Base-by-base conservation (phyloP, 1,140 invertebrate species). In the Lutraria rhynchaena region DNA sequence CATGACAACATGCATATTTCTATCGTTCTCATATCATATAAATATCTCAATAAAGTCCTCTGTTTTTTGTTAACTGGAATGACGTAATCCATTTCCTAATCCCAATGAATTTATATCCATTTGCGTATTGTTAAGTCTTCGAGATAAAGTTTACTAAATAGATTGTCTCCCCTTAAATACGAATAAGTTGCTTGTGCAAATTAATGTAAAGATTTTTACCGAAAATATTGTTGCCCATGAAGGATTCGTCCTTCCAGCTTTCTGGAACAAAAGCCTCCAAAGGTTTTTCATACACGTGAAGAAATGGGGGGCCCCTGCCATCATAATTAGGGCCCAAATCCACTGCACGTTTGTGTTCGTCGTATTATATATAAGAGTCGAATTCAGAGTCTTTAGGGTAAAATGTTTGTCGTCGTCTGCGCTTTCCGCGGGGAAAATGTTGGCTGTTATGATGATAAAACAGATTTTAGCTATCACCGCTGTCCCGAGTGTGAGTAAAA, bases 281-380 rank as follows among this genome's bases (percentile, higher is more conserved):
- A 84, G 24, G 35, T 55, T 46, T 22, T 65, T 58, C 13, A 84
- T 7, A 1, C 71, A 69, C 4, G 57, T 69, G 67, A 85, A 85
- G 17, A 83, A 22, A 53, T 85, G 85, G 0, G 86, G 86, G 5
- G 82, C 75, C 27, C 74, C 77, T 19, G 85, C 76, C 63, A 77
- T 80, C 29, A 87, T 33, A 31, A 85, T 73, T 11, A 87, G 27
- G 24, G 81, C 74, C 86, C 86, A 87, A 5, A 87, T 71, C 86
- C 86, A 87, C 22, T 81, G 60, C 3, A 84, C 82, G 41, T 87
- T 63, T 27, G 67, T 83, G 5, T 37, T 1, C 9, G 35, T 24
- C 15, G 24, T 2, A 29, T n/a, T 9, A 65, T 83, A 73, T 0
- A 0, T 41, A 15, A 78, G 29, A 2, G n/a, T 46, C 3, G 33